Percentiles rank a stretch among this genome's conserved stretches.
Evolutionary conservation across 2,797 vertebrate species (phyloP).

Genomic region (Hydrocynus forskahlii): DNA sequence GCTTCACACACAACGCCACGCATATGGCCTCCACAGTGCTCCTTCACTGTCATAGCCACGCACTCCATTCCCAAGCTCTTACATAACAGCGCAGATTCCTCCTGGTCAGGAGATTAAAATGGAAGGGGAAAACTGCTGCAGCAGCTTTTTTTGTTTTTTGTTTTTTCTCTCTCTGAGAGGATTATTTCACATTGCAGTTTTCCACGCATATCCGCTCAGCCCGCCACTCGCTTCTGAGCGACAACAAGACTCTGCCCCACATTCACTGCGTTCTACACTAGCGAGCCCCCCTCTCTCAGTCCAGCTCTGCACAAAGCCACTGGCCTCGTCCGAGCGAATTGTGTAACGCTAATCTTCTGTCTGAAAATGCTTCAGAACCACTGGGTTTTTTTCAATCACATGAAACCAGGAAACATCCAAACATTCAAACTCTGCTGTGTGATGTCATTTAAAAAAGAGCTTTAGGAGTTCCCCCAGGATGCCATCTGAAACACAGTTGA

Average conservation of each 20-base stretch:
- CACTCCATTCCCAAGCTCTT: slow-evolving; percentile 57
- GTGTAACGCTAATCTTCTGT: slow-evolving; percentile 31
- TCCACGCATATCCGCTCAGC: slow-evolving; percentile 34
- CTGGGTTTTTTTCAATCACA: slow-evolving; percentile 7
- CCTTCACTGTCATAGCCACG: slow-evolving; percentile 25
- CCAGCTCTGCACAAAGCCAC: slow-evolving; percentile 13
- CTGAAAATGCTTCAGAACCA: slow-evolving; percentile 26
- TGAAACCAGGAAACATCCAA: slow-evolving; percentile 18
- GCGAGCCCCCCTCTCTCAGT: slow-evolving; percentile 18
- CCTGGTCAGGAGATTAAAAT: slow-evolving; percentile 71
- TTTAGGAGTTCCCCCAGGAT: slow-evolving; percentile 20
- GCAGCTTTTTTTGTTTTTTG: slow-evolving; percentile 4
- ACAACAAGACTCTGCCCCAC: slow-evolving; percentile 28
- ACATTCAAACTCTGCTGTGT: neutral
- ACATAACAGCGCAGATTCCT: slow-evolving; percentile 71
- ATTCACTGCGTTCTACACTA: slow-evolving; percentile 5
- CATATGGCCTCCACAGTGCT: slow-evolving; percentile 39
- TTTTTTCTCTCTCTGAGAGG: slow-evolving; percentile 60
- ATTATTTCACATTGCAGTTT: slow-evolving; percentile 66
- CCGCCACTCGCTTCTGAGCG: slow-evolving; percentile 22
- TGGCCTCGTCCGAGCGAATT: slow-evolving; percentile 15
- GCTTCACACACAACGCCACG: slow-evolving; percentile 22
- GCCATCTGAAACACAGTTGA: neutral
- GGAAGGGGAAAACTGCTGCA: slow-evolving; percentile 45
- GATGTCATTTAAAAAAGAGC: slow-evolving; percentile 11